These are phyloP conservation scores for Lamproptera curius DNA, from an alignment of 2,888 invertebrate species.

Conservation along the genomic window DNA sequence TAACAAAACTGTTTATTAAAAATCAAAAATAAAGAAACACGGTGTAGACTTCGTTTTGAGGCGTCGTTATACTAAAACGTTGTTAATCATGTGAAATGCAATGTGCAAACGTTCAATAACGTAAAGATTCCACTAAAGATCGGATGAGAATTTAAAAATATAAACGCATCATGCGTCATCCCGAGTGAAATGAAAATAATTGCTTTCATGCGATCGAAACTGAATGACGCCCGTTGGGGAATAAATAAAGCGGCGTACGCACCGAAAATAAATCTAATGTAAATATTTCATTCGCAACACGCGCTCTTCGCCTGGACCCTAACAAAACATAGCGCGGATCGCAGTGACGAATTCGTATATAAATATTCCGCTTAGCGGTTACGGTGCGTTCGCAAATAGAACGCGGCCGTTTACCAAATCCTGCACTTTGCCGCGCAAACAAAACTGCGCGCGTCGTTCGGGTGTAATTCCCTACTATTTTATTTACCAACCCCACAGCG, in stretches of 20 bases:
- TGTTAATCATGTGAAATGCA: conserved; percentile 2
- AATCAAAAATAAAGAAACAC: too few relatives aligned
- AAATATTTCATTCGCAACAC: conserved; percentile 59
- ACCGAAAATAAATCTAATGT: conserved; percentile 61
- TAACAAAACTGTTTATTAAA: too few relatives aligned
- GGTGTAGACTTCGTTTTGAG: not conserved
- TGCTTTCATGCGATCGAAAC: conserved; percentile 61
- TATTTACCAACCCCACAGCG: conserved; percentile 68
- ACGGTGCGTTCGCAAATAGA: conserved; percentile 50
- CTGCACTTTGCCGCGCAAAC: conserved; percentile 46
- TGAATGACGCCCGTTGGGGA: conserved; percentile 56
- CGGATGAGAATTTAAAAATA: conserved; percentile 44
- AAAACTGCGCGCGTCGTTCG: conserved; percentile 52
- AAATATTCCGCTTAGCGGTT: conserved; percentile 55
- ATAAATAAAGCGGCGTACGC: conserved; percentile 53
- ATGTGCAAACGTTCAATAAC: not conserved
- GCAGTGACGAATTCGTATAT: conserved; percentile 65
- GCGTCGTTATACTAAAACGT: not conserved
- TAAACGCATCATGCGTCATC: conserved; percentile 59
- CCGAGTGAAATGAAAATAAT: conserved; percentile 57
- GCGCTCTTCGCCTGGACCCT: conserved; percentile 60
- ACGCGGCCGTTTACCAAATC: conserved; percentile 39
- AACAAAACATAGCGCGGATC: conserved; percentile 59
- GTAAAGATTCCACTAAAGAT: conserved; percentile 10
- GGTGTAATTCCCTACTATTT: conserved; percentile 59